Conservation (phyloP, 2,797 vertebrate genomes). For the Ptychadena robeensis region DNA sequence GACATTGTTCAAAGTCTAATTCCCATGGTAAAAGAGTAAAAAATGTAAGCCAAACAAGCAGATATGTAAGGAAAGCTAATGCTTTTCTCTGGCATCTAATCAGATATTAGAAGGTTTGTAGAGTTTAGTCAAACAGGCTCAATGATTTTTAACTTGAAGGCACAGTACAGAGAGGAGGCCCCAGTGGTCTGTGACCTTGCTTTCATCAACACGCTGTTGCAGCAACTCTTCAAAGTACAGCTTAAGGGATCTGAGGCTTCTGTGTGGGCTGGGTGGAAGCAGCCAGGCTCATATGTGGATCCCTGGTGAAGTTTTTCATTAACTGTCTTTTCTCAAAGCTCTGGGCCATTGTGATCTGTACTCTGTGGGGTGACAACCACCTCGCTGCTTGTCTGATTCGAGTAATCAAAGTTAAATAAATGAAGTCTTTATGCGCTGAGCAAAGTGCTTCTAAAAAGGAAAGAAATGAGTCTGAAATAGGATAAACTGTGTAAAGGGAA, state of each 20-base stretch:
- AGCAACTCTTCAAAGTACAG: conserved; percentile 69
- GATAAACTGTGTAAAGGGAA: not conserved
- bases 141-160: conserved; percentile 74
- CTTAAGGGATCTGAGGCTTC: conserved; percentile 70
- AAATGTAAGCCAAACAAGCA: conserved; percentile 69
- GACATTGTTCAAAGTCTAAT: conserved; percentile 69
- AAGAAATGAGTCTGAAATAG: not conserved
- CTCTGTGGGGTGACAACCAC: conserved; percentile 62
- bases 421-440: conserved; percentile 33
- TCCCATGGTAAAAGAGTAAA: conserved; percentile 67
- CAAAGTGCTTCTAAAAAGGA: conserved; percentile 35
- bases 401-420: conserved; percentile 59
- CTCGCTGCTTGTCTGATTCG: conserved; percentile 62
- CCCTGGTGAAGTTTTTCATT: conserved; percentile 66
- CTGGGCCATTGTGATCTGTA: conserved; percentile 57
- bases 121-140: conserved; percentile 85
- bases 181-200: conserved; percentile 81
- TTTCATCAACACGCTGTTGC: conserved; percentile 67
- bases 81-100: conserved; percentile 79
- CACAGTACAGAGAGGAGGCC: conserved; percentile 66
- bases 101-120: conserved; percentile 78
- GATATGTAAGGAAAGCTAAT: conserved; percentile 69
- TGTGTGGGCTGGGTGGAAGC: conserved; percentile 68
- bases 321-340: conserved; percentile 65
- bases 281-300: not conserved